Evolutionary conservation across 2,888 invertebrate species (phyloP), one percentile per base, ranked within the genome.

Genomic region (Melieria crassipennis): DNA sequence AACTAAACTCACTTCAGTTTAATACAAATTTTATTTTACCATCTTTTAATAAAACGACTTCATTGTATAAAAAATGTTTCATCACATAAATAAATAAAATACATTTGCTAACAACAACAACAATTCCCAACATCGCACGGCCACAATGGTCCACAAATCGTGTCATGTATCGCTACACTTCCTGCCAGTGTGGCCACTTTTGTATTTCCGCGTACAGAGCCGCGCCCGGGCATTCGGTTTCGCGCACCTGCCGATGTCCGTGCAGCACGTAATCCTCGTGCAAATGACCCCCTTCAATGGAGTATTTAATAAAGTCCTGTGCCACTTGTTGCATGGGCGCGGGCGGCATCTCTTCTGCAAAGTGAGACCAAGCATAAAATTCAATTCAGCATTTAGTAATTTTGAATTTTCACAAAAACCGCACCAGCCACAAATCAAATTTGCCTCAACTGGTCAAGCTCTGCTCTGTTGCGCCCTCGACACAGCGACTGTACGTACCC

Each of bases 181-280:
- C 63, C 9, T 30, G 57, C 76, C 83, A 89, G 74, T 91, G 88
- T 0, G 88, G 86, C 92, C 92, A 92, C 0, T 84, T 88, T 6
- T 87, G 83, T 16, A 92, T 90, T 71, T 90, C 88, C 3, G 86
- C 77, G 73, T 88, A 88, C 0, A 92, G 85, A 0, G 87, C 86
- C n/a, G 87, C 85, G 0, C 92, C 92, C 0, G 92, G 92, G 75
- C 92, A 92, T 75, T 89, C 90, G 0, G 92, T 92, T 3, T 83
- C 82, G 69, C 87, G 81, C 1, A 88, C 88, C 79, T 89, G 89
- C 58, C 88, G 83, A 82, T 92, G 92, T 0, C 91, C 92, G 1
- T 90, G 86, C 45, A 92, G 83, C 50, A 87, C 88, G 81, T 91
- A 91, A 77, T 89, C 86, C 3, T 86, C 78, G 11, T 82, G 81